Percentiles rank a stretch among this genome's conserved stretches.
Conservation (phyloP, 2,888 invertebrate genomes). For the Helleia helle region DNA sequence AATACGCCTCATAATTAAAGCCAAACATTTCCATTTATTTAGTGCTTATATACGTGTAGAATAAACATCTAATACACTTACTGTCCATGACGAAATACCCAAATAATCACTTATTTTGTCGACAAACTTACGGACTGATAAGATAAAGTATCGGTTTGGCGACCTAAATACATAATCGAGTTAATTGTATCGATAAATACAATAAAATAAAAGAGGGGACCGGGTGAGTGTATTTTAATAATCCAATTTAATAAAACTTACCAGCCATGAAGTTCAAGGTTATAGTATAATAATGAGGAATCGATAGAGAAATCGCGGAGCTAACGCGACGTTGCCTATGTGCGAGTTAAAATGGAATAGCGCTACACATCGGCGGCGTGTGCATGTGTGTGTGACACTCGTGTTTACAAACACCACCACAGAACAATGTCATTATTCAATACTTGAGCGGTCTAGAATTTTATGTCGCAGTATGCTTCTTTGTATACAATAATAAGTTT, state of each 20-base stretch:
- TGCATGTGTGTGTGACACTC: constrained; percentile 32
- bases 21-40: not conserved
- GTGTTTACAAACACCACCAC: constrained; percentile 54
- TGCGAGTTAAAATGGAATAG: constrained; percentile 51
- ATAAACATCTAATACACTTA: constrained; percentile 30
- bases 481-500: not conserved
- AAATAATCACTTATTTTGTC: constrained; percentile 34
- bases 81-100: constrained; percentile 31
- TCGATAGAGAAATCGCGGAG: constrained; percentile 61
- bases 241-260: constrained; percentile 33
- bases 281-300: constrained; percentile 32
- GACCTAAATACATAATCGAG: constrained; percentile 22
- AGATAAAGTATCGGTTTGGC: constrained; percentile 37
- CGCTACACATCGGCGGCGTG: constrained; percentile 23
- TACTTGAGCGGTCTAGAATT: constrained; percentile 42
- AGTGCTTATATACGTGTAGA: not conserved
- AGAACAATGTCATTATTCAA: constrained; percentile 61
- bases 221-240: not conserved
- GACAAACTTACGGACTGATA: constrained; percentile 40
- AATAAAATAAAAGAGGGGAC: not conserved
- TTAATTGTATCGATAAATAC: not conserved
- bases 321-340: constrained; percentile 43
- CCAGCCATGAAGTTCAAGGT: constrained; percentile 68
- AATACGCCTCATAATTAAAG: not conserved
- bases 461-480: constrained; percentile 33